A percentile compares a stretch with the other conserved stretches of the same genome.
Evolutionary conservation across 2,797 vertebrate species (phyloP).

Genomic region (Myotis myotis): DNA sequence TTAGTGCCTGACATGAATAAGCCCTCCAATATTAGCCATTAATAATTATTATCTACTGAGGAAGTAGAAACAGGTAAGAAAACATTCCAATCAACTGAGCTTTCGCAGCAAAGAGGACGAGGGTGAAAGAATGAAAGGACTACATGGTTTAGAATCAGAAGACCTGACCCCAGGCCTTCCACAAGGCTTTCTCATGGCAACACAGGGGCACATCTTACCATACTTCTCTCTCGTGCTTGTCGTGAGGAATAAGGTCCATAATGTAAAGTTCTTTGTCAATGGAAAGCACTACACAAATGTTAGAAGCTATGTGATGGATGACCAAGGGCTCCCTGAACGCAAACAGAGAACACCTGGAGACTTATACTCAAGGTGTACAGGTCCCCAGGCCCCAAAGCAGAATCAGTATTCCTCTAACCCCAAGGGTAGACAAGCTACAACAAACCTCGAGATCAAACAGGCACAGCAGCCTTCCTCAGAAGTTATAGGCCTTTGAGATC

Average conservation of each 20-base stretch:
- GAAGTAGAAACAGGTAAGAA: constrained; percentile 24
- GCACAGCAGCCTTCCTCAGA: neutral
- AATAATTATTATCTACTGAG: neutral
- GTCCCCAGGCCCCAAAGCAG: neutral
- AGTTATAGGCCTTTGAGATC: neutral
- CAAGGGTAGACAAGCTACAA: neutral
- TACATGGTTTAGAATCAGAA: neutral
- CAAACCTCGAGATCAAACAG: neutral
- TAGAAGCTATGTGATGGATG: neutral
- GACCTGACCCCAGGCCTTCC: neutral
- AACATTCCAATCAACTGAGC: neutral
- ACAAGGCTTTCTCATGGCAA: neutral
- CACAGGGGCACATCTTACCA: neutral
- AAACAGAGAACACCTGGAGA: neutral
- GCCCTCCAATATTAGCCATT: neutral
- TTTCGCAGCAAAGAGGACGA: neutral
- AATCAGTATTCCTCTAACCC: neutral
- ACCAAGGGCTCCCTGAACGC: neutral
- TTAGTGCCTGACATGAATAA: constrained; percentile 3
- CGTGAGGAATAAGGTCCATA: neutral
- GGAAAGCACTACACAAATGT: neutral
- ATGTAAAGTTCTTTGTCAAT: neutral
- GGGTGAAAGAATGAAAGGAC: neutral
- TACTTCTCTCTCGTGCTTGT: neutral
- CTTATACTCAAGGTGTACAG: neutral